Evolutionary conservation across 2,113 vertebrate species (phyloP).

Genomic region (Elgaria multicarinata): DNA sequence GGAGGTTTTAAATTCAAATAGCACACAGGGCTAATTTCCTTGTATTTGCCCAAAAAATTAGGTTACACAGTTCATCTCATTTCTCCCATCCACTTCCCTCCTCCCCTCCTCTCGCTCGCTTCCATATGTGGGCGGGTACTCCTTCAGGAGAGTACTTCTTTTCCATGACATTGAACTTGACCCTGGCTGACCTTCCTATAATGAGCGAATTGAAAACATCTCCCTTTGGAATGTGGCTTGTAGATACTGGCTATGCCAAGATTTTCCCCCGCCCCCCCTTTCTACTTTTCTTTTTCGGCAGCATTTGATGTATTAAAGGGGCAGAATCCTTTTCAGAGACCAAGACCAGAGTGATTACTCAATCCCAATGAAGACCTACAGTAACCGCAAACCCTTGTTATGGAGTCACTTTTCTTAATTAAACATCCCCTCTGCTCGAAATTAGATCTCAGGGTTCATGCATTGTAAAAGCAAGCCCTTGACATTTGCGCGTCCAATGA

Average conservation of each 20-base stretch:
- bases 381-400: slow-evolving; percentile 25
- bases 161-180: slow-evolving; percentile 99
- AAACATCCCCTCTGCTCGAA: slow-evolving; percentile 34
- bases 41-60: slow-evolving; percentile 93
- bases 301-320: slow-evolving; percentile 92
- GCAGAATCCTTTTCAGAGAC: slow-evolving; percentile 81
- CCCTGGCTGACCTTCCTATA: slow-evolving; percentile 92
- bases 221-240: slow-evolving; percentile 96
- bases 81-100: slow-evolving; percentile 79
- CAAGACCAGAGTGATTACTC: slow-evolving; percentile 76
- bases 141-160: slow-evolving; percentile 89
- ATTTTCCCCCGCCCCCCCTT: slow-evolving; percentile 46
- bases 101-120: slow-evolving; percentile 14
- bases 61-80: slow-evolving; percentile 90
- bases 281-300: slow-evolving; percentile 81
- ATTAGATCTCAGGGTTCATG: slow-evolving; percentile 23
- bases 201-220: slow-evolving; percentile 99
- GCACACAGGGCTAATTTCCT: slow-evolving; percentile 92
- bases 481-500: slow-evolving; percentile 47
- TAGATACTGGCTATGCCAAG: slow-evolving; percentile 85
- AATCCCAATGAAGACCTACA: slow-evolving; percentile 40
- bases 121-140: slow-evolving; percentile 90
- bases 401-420: slow-evolving; percentile 69
- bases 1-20: slow-evolving; percentile 93
- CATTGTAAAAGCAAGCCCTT: slow-evolving; percentile 29